Evolutionary conservation across 1,140 invertebrate genomes (phyloP).

Genomic region (Dinoponera quadriceps): DNA sequence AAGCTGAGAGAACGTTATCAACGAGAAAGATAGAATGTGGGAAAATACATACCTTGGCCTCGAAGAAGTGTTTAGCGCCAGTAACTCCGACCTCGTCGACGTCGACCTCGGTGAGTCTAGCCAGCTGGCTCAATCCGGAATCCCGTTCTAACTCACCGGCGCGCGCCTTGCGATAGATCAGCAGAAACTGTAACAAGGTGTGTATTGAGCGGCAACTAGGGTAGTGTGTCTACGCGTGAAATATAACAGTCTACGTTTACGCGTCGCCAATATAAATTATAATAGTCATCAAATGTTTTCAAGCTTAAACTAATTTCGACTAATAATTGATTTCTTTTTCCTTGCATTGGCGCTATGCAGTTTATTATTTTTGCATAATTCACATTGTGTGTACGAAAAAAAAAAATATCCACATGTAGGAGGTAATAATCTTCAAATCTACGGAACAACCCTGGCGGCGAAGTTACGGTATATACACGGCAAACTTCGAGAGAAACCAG

Average conservation of each 20-base stretch:
- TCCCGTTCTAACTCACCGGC: constrained; percentile 93
- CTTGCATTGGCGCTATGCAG: no score
- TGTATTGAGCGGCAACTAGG: constrained; percentile 30
- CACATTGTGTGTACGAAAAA: no score
- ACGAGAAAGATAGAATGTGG: neutral
- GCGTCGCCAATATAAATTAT: no score
- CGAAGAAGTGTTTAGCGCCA: constrained; percentile 96
- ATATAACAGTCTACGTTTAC: no score
- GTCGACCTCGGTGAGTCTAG: constrained; percentile 94
- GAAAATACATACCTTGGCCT: constrained; percentile 90
- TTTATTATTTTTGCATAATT: no score
- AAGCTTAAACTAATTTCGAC: no score
- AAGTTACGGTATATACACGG: neutral
- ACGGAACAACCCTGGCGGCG: no score
- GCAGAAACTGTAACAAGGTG: constrained; percentile 88
- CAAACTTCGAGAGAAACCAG: neutral
- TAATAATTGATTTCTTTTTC: no score
- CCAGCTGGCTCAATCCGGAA: constrained; percentile 93
- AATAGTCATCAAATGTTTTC: no score
- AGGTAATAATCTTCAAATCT: no score
- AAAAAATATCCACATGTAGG: no score
- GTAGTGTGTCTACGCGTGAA: no score
- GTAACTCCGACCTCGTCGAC: constrained; percentile 95
- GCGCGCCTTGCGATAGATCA: constrained; percentile 95
- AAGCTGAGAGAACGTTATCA: neutral